Conservation (phyloP, 2,113 vertebrate species). For the Peromyscus californicus region DNA sequence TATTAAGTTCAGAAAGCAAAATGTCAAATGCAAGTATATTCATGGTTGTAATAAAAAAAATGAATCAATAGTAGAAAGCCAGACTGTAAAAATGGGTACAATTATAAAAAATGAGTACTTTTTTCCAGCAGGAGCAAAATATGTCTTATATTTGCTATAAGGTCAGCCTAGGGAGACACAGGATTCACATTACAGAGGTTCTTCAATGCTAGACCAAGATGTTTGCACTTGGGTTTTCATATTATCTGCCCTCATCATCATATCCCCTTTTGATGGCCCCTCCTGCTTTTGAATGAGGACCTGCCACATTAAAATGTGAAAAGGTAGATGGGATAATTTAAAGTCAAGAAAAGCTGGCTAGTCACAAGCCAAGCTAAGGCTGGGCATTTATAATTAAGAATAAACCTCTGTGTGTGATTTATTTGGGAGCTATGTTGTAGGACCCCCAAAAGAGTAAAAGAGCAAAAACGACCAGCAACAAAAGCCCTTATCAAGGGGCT, state of each 20-base stretch:
- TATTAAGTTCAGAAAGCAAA: not conserved
- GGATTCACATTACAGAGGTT: not conserved
- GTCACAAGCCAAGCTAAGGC: too few species aligned
- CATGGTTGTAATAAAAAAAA: not conserved
- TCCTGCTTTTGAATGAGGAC: not conserved
- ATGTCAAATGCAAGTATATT: not conserved
- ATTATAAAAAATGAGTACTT: slow-evolving; percentile 1
- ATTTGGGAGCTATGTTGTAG: too few species aligned
- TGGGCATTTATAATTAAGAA: too few species aligned
- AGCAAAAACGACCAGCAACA: too few species aligned
- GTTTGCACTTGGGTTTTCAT: not conserved
- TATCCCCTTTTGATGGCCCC: not conserved
- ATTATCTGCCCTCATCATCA: not conserved
- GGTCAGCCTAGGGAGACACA: not conserved
- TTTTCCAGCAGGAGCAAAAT: not conserved
- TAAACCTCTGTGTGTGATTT: too few species aligned
- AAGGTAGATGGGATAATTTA: too few species aligned
- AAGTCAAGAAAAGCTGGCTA: too few species aligned
- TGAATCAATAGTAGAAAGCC: not conserved
- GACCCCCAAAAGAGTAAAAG: too few species aligned
- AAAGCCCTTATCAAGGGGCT: not conserved
- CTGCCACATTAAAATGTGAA: not conserved
- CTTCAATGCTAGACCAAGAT: not conserved
- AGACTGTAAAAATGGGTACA: not conserved
- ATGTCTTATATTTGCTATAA: not conserved